Conservation (phyloP, 2,797 vertebrate species). For the Oreortyx pictus region DNA sequence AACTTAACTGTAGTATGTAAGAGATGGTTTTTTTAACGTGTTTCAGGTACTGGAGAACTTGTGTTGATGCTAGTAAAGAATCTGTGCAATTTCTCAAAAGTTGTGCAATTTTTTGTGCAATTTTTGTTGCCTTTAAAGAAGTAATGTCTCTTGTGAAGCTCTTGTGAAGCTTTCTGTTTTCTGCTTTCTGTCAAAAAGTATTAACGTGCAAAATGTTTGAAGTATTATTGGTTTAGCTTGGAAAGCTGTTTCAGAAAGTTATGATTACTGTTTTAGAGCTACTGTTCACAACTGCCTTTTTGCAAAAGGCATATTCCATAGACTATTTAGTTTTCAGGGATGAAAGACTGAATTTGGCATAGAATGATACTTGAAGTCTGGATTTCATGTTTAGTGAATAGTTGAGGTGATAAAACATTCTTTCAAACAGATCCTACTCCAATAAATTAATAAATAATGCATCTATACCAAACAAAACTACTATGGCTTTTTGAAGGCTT, state of each 20-base stretch:
- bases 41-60: not conserved
- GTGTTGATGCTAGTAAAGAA: not conserved
- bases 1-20: not conserved
- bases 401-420: not conserved
- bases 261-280: not conserved
- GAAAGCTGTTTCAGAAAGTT: not conserved
- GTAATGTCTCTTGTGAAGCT: not conserved
- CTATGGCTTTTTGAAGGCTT: not conserved
- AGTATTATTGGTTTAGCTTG: not conserved
- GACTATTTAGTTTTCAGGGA: not conserved
- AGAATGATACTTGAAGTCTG: not conserved
- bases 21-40: not conserved
- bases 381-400: not conserved
- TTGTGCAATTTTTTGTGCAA: not conserved
- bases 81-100: not conserved
- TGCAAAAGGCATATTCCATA: not conserved
- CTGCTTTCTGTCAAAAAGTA: constrained; percentile 10
- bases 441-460: not conserved
- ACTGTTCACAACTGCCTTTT: constrained; percentile 3
- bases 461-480: not conserved
- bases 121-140: not conserved
- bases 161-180: not conserved
- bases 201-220: not conserved
- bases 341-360: not conserved
- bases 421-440: not conserved